phyloP scores from a whole-genome alignment of 2,113 vertebrate species.

The Mystacornis crossleyi region DNA sequence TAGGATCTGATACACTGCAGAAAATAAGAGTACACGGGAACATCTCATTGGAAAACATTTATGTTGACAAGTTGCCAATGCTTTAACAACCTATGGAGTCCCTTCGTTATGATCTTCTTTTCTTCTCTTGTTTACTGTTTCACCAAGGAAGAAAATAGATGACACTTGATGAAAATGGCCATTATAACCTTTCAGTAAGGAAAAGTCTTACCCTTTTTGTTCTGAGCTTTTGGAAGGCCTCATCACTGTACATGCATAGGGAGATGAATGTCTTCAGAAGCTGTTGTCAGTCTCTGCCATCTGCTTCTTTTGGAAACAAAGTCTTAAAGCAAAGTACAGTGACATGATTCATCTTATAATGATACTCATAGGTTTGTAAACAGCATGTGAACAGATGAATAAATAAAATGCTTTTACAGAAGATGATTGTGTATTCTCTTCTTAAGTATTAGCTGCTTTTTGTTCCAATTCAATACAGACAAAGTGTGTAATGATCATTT shows the following conservation, averaged over 20 bases:
- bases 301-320: constrained; percentile 53
- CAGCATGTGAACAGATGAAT: constrained; percentile 43
- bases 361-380: constrained; percentile 46
- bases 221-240: neutral
- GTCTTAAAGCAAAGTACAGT: constrained; percentile 16
- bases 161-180: neutral
- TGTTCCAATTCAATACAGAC: neutral
- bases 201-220: neutral
- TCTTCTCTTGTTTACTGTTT: neutral
- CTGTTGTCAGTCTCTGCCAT: constrained; percentile 15
- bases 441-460: neutral
- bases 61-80: neutral
- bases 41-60: neutral
- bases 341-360: constrained; percentile 33
- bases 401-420: constrained; percentile 31
- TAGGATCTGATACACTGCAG: neutral
- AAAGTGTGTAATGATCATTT: neutral
- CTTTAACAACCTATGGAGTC: neutral
- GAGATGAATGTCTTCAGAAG: neutral
- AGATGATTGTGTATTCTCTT: constrained; percentile 36
- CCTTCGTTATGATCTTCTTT: neutral
- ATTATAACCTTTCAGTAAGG: neutral
- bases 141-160: neutral
- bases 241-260: neutral
- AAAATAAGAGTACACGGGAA: neutral